These are phyloP conservation scores for Lepidothrix coronata DNA, from an alignment of 2,113 vertebrate species.

Conservation along the genomic window DNA sequence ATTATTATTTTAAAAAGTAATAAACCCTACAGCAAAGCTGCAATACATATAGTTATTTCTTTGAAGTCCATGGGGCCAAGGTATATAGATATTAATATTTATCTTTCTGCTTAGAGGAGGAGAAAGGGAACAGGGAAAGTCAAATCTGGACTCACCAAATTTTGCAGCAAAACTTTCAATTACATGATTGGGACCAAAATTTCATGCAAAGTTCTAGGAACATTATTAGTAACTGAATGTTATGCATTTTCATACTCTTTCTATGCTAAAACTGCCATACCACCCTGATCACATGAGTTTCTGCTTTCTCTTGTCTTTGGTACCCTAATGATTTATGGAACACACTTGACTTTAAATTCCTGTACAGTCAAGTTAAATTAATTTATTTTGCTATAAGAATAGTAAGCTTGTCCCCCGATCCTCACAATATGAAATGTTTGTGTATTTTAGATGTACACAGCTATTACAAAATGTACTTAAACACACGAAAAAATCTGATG, in stretches of 20 bases:
- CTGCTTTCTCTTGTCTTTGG: neutral
- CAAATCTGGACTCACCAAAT: neutral
- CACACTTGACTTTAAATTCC: neutral
- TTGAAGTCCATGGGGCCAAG: neutral
- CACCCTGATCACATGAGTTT: neutral
- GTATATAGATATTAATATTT: neutral
- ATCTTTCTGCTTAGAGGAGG: neutral
- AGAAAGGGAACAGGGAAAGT: neutral
- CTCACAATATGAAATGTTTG: neutral
- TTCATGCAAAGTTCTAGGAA: neutral
- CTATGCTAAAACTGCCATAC: neutral
- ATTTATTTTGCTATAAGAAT: neutral
- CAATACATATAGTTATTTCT: neutral
- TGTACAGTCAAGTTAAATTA: neutral
- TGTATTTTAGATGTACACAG: neutral
- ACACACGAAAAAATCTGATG: neutral
- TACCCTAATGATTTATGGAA: neutral
- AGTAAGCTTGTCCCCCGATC: neutral
- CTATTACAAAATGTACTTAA: neutral
- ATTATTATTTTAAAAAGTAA: neutral
- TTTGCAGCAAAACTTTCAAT: neutral
- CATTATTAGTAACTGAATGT: neutral
- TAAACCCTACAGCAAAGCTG: neutral
- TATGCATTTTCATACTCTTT: neutral
- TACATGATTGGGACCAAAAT: neutral